These are phyloP conservation scores for Schlechtendalia chinensis DNA, from an alignment of 1,140 invertebrate genomes.

Conservation along the genomic window DNA sequence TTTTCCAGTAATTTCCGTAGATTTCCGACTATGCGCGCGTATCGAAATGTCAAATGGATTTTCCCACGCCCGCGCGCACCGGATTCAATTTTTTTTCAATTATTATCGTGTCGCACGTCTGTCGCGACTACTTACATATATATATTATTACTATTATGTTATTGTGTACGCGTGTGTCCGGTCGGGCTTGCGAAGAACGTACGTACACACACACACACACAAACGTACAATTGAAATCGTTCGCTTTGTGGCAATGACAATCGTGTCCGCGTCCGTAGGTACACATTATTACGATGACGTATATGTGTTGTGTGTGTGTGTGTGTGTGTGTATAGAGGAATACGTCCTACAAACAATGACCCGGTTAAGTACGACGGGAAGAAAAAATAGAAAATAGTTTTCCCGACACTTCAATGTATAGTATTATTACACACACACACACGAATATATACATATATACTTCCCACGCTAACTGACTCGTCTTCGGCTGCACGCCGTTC, in stretches of 20 bases:
- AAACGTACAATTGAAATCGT: slow-evolving; percentile 33
- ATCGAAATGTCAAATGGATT: background rate
- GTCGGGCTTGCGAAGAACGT: background rate
- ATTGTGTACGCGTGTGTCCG: no score
- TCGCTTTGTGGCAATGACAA: slow-evolving; percentile 31
- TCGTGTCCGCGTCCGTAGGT: background rate
- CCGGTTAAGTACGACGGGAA: slow-evolving; percentile 15
- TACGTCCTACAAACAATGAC: slow-evolving; percentile 12
- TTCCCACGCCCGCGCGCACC: slow-evolving; percentile 17
- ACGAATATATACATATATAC: background rate
- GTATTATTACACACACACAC: no score
- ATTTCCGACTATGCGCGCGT: background rate
- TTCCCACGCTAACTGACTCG: slow-evolving; percentile 2
- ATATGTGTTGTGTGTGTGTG: background rate
- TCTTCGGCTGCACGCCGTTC: no score
- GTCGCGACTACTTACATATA: background rate
- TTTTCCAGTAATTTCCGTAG: no score
- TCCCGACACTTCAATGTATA: background rate
- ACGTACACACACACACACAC: background rate
- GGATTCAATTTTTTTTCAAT: slow-evolving; percentile 33
- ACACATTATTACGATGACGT: background rate
- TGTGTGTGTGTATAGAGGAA: background rate
- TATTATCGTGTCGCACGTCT: slow-evolving; percentile 4
- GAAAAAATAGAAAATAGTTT: background rate
- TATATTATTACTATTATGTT: no score